phyloP scores from a whole-genome alignment of 2,113 vertebrate species.

The Baryphthengus martii region DNA sequence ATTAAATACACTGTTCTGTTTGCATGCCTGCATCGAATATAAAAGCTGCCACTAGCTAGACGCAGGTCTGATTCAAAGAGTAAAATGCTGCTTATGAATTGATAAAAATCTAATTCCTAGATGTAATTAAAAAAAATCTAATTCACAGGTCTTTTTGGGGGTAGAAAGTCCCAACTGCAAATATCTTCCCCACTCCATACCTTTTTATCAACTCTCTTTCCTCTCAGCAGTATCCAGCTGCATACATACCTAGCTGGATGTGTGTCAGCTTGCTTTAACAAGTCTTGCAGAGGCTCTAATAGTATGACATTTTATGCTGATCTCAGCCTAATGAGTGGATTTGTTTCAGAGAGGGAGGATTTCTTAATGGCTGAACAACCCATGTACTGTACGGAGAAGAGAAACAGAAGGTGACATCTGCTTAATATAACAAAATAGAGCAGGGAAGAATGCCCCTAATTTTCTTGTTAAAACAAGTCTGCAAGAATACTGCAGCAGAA shows the following conservation, averaged over 20 bases:
- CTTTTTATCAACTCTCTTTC: neutral
- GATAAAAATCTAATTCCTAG: neutral
- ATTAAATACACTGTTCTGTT: neutral
- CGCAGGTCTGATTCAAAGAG: neutral
- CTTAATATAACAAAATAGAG: neutral
- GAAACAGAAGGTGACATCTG: neutral
- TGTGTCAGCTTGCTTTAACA: neutral
- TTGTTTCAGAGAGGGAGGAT: neutral
- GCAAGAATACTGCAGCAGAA: fast-evolving
- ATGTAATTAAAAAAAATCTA: too few relatives aligned
- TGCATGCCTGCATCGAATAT: neutral
- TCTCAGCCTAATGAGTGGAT: neutral
- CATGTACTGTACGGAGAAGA: neutral
- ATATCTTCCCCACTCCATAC: neutral
- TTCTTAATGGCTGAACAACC: neutral
- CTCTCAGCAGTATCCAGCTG: too few relatives aligned
- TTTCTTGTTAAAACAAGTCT: neutral
- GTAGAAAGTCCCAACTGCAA: neutral
- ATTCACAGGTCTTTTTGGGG: too few relatives aligned
- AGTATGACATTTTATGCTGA: neutral
- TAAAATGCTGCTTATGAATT: neutral
- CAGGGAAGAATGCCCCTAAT: neutral
- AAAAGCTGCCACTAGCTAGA: neutral
- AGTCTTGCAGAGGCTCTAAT: neutral
- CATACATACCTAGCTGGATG: neutral